Evolutionary conservation across 2,113 vertebrate genomes (phyloP), one percentile per base, ranked within the genome.

Genomic region (Rhineura floridana): DNA sequence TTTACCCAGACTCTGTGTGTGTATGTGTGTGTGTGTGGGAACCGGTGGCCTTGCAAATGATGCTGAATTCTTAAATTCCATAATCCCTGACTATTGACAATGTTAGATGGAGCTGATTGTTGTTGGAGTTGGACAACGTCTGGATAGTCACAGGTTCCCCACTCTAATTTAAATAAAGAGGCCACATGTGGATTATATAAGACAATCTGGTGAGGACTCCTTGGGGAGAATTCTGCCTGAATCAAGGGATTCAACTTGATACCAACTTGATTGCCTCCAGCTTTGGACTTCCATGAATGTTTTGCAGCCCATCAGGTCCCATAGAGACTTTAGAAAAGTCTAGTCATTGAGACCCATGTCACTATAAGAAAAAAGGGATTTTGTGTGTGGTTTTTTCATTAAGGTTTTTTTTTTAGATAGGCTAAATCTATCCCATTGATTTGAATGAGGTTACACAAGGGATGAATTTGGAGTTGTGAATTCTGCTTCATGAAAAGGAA

Each of bases 401-500:
- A 44, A 86, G 42, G 84, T 44, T 77, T 44, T 75, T 42, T 59
- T 59, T 59, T 19, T 73, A 30, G 36, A 62, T 4, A 89, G 6
- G 1, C 70, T 75, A 63, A 63, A 75, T 63, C 1, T 25, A 65
- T 77, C 25, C 0, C 82, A 76, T 19, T 52, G 11, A 84, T 4
- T 81, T 89, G 62, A 17, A 50, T 28, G 2, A 83, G 79, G 42
- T 59, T 39, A 79, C 5, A 72, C 17, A 0, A 76, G 11, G 3
- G 81, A 77, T 81, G 48, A 83, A 83, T 63, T 9, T 80, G 0
- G 0, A 9, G 46, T 17, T 81, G 1, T 59, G 76, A 59, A 77
- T 93, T 88, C 86, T 85, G 59, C 4, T 82, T 92, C 90, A 94
- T 88, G 21, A 21, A 69, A 81, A 87, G 52, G 44, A 70, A 81